Evolutionary conservation across 2,797 vertebrate genomes (phyloP).

Genomic region (Falco columbarius): DNA sequence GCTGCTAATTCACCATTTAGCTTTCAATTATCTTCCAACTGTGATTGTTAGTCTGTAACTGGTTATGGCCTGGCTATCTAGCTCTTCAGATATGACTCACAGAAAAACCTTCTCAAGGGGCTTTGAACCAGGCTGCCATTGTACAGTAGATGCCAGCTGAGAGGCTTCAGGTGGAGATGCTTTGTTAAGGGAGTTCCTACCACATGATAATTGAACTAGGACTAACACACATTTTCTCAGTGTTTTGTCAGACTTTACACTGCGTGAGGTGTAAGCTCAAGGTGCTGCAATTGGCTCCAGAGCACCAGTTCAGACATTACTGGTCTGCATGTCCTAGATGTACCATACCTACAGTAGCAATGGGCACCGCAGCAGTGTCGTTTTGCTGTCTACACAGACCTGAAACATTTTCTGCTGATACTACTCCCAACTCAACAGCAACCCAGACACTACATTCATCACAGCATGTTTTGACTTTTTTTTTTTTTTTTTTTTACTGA

Average conservation of each 20-base stretch:
- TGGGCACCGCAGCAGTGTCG: not conserved
- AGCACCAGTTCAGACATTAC: accelerated
- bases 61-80: not conserved
- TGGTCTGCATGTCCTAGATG: too few species aligned
- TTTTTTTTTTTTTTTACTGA: not conserved
- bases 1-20: not conserved
- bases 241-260: not conserved
- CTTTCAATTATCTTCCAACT: not conserved
- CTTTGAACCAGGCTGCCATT: not conserved
- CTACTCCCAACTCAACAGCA: not conserved
- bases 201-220: not conserved
- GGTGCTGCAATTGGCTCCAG: not conserved
- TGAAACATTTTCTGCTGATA: not conserved
- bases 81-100: not conserved
- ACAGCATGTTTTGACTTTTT: not conserved
- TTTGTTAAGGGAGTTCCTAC: not conserved
- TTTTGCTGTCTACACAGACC: not conserved
- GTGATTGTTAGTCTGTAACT: not conserved
- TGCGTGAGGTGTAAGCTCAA: not conserved
- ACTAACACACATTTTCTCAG: not conserved
- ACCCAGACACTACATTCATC: not conserved
- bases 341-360: not conserved
- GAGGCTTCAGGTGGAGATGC: not conserved
- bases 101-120: not conserved
- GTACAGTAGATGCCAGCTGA: not conserved